Conservation (phyloP, 2,797 vertebrate species). For the Threskiornis aethiopicus region DNA sequence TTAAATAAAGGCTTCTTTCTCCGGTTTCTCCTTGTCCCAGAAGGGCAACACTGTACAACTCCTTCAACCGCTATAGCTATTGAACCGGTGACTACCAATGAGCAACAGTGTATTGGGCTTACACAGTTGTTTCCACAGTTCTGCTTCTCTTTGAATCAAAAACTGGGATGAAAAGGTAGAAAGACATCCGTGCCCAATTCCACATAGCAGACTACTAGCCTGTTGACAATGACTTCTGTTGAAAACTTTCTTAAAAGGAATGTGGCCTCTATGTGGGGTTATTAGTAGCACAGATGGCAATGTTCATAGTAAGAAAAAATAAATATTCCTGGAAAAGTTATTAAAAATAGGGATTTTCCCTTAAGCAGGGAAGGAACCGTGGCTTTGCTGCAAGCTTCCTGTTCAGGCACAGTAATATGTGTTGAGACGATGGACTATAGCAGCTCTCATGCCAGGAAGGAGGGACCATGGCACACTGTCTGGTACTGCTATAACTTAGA, state of each 20-base stretch:
- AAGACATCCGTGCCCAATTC: not conserved
- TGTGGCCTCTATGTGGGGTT: fast-evolving
- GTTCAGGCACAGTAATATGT: not conserved
- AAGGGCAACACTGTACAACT: not conserved
- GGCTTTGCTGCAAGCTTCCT: not conserved
- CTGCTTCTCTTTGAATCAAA: not conserved
- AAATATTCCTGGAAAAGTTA: not conserved
- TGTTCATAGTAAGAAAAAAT: not conserved
- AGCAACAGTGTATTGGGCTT: not conserved
- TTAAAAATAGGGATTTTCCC: not conserved
- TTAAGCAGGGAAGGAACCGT: not conserved
- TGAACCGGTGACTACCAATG: not conserved
- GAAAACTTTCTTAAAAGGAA: not conserved
- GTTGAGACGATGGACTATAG: not conserved
- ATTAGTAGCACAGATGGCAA: not conserved
- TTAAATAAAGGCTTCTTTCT: not conserved
- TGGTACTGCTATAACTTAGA: not conserved
- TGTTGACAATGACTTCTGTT: not conserved
- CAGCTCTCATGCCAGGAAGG: not conserved
- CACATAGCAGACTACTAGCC: not conserved
- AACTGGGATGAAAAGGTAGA: not conserved
- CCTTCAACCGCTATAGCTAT: not conserved
- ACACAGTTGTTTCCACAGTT: not conserved
- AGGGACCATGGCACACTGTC: not conserved
- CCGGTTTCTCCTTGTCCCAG: not conserved